phyloP scores from a whole-genome alignment of 2,113 vertebrate species.

The Brachyhypopomus occidentalis region DNA sequence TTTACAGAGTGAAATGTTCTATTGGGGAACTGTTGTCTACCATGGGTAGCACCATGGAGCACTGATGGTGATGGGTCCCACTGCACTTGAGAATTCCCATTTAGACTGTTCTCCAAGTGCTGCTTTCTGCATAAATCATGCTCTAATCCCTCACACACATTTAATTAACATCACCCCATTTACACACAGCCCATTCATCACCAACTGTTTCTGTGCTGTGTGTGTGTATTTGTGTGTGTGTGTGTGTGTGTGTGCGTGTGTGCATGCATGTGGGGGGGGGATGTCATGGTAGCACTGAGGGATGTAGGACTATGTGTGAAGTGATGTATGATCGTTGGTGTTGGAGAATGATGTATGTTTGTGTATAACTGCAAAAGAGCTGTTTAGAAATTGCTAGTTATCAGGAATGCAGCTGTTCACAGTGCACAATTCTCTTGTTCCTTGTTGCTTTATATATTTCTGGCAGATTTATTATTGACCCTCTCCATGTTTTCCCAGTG shows the following conservation, averaged over 20 bases:
- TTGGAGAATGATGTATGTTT: conserved; percentile 34
- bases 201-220: conserved; percentile 1
- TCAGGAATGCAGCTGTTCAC: conserved; percentile 8
- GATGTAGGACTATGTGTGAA: conserved; percentile 33
- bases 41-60: background rate
- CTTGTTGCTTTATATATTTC: conserved; percentile 7
- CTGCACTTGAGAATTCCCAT: conserved; percentile 29
- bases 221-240: background rate
- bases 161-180: conserved; percentile 53
- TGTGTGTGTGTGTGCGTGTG: background rate
- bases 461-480: background rate
- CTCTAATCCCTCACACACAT: conserved; percentile 37
- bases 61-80: conserved; percentile 10
- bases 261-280: background rate
- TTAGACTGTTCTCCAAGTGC: conserved; percentile 30
- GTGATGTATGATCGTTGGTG: conserved; percentile 37
- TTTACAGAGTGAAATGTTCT: conserved; percentile 25
- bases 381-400: conserved; percentile 27
- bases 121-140: conserved; percentile 50
- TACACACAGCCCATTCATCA: conserved; percentile 50
- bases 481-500: background rate
- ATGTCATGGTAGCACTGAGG: conserved; percentile 7
- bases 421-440: background rate
- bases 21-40: conserved; percentile 10
- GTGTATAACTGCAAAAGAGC: conserved; percentile 20